Conservation (phyloP, 2,888 invertebrate genomes). For the Myathropa florea region DNA sequence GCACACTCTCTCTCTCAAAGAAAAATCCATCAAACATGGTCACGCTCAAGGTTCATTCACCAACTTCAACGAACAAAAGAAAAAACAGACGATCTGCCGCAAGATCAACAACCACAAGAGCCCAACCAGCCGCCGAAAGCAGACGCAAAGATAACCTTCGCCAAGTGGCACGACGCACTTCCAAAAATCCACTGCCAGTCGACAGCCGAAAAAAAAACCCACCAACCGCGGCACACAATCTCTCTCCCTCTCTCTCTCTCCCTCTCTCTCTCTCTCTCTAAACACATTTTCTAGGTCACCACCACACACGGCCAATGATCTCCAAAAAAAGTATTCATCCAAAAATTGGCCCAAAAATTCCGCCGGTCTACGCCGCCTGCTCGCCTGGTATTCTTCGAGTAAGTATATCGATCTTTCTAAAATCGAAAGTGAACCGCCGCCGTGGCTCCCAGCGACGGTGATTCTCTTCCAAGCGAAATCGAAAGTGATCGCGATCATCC, state of each 20-base stretch:
- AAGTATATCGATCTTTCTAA: slow-evolving; percentile 66
- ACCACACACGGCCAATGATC: background rate
- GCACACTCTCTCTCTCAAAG: too few species aligned
- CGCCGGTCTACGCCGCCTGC: slow-evolving; percentile 8
- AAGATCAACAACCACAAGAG: too few species aligned
- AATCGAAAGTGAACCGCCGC: slow-evolving; percentile 53
- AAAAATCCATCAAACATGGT: too few species aligned
- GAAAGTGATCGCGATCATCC: slow-evolving; percentile 43
- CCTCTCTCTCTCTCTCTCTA: background rate
- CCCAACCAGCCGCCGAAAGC: too few species aligned
- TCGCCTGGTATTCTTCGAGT: slow-evolving; percentile 54
- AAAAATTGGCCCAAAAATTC: slow-evolving; percentile 20
- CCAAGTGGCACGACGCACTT: too few species aligned
- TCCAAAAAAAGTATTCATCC: background rate
- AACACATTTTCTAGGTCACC: background rate
- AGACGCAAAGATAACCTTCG: too few species aligned
- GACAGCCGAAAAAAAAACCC: background rate
- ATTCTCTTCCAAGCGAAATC: slow-evolving; percentile 39
- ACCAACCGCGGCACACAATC: background rate
- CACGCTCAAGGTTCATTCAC: too few species aligned
- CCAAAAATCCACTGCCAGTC: background rate
- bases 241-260: background rate
- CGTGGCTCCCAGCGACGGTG: background rate
- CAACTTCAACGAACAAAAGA: too few species aligned
- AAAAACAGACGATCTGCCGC: too few species aligned